A percentile compares a stretch with the other conserved stretches of the same genome.
These are phyloP conservation scores for Abscondita cerata DNA, from an alignment of 2,888 invertebrate species.

Conservation along the genomic window DNA sequence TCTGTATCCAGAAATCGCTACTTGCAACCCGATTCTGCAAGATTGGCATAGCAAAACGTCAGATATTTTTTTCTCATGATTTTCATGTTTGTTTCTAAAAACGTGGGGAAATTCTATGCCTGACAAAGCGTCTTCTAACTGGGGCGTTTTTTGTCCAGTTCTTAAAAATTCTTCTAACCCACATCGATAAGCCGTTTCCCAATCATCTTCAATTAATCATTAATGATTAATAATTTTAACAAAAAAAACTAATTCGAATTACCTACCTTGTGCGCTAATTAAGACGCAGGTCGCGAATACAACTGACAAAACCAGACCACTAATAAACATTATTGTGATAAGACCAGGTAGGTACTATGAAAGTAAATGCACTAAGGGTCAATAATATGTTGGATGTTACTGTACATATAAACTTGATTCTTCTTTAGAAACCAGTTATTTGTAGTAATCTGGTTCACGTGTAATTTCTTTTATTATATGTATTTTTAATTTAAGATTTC, in stretches of 20 bases:
- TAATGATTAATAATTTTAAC: not conserved
- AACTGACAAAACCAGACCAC: too few relatives aligned
- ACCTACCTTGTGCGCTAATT: not conserved
- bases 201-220: not conserved
- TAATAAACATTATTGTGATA: too few relatives aligned
- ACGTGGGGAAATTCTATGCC: not conserved
- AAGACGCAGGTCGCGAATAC: too few relatives aligned
- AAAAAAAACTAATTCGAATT: not conserved
- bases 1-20: not conserved
- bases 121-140: not conserved
- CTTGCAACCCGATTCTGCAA: constrained; percentile 13
- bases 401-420: too few relatives aligned
- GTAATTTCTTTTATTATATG: too few relatives aligned
- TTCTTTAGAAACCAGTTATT: too few relatives aligned
- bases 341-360: too few relatives aligned
- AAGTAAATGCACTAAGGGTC: too few relatives aligned
- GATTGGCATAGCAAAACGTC: constrained; percentile 39
- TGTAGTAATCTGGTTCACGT: too few relatives aligned
- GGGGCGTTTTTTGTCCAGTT: not conserved
- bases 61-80: constrained; percentile 20
- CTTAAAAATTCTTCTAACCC: not conserved
- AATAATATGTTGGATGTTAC: too few relatives aligned
- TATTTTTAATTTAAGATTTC: too few relatives aligned
- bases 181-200: not conserved
- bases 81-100: not conserved